Evolutionary conservation across 1,140 invertebrate species (phyloP), one percentile per base, ranked within the genome.

Genomic region (Campodea augens): DNA sequence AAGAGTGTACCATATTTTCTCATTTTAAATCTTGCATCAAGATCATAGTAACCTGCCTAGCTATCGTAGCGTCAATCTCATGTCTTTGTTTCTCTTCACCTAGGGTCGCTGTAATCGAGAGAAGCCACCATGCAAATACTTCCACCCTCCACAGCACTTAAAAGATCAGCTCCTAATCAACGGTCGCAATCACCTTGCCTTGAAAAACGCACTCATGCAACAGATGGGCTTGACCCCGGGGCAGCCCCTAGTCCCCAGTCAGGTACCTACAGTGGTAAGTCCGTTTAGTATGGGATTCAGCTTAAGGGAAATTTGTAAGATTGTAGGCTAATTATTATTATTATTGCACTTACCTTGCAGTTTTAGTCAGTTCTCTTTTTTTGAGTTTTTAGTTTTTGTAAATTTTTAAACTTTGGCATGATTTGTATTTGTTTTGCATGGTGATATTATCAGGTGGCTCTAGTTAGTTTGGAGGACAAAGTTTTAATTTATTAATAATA

Each of bases 61-160:
- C 40, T n/a, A n/a, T n/a, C n/a, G n/a, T n/a, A n/a, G n/a, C n/a
- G n/a, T 41, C 19, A 36, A 38, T 19, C 27, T 23, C 10, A 13
- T 43, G 39, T 54, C 55, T 55, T 56, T 58, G 46, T 52, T 53
- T 56, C 54, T 55, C 48, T 45, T 56, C 76, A 77, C 49, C 64
- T 57, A 98, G 95, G 95, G 93, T 59, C 90, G 96, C 67, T 99
- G 96, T 77, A 97, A 97, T 65, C 77, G 96, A 58, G 95, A 98
- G 68, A 98, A 98, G 63, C 95, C 95, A 50, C 95, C 95, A 54
- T 99, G 96, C 84, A 99, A 99, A 75, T 99, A 98, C 70, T 93
- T 98, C 68, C 95, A 98, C 72, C 93, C 92, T 51, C 95, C 96
- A 52, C 92, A 98, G 64, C 96, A 99, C 67, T 74, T 99, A 52